These are phyloP conservation scores for Sinella curviseta DNA, from an alignment of 1,140 invertebrate genomes.

Conservation along the genomic window DNA sequence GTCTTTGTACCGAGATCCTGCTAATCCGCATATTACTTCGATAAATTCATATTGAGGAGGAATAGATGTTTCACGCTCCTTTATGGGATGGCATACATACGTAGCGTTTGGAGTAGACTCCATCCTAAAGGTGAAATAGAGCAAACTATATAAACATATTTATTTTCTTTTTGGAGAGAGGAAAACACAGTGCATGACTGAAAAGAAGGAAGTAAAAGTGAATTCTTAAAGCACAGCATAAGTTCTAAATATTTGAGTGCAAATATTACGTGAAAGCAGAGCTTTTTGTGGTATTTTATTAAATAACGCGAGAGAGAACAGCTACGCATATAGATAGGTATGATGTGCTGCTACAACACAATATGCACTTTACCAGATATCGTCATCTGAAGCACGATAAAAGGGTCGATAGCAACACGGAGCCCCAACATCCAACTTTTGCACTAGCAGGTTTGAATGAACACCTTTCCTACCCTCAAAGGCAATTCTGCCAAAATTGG, in stretches of 20 bases:
- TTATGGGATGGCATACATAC: conserved; percentile 19
- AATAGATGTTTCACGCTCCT: neutral
- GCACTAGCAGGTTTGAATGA: conserved; percentile 3
- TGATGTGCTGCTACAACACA: no score
- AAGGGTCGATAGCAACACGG: conserved; percentile 23
- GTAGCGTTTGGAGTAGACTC: neutral
- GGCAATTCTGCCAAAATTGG: neutral
- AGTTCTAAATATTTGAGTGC: no score
- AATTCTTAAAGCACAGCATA: neutral
- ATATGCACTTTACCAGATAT: neutral
- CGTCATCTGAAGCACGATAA: conserved; percentile 1
- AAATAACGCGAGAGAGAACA: no score
- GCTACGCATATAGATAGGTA: no score
- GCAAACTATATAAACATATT: no score
- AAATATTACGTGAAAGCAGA: neutral
- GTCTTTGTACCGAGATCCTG: conserved; percentile 1
- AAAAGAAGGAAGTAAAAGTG: neutral
- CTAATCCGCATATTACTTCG: conserved; percentile 18
- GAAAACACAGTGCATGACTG: no score
- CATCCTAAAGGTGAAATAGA: neutral
- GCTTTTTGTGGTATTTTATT: no score
- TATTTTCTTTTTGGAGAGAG: no score
- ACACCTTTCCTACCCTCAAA: neutral
- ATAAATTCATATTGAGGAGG: conserved; percentile 3
- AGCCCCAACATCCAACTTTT: neutral